A percentile compares a stretch with the other conserved stretches of the same genome.
Evolutionary conservation across 1,140 invertebrate species (phyloP).

Genomic region (Aleiodes sp.): DNA sequence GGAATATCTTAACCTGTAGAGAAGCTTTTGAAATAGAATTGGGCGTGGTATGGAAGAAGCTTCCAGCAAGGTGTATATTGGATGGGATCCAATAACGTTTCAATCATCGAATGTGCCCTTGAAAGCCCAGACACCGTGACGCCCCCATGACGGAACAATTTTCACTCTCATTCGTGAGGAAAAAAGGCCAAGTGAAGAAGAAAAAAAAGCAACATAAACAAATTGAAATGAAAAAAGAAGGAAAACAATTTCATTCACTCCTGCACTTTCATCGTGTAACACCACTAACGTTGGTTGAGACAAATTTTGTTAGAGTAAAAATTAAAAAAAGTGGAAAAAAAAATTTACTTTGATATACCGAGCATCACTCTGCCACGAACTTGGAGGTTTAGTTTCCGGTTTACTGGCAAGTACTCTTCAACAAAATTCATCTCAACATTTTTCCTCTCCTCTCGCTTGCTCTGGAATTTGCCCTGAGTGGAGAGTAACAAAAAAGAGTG

Average conservation of each 20-base stretch:
- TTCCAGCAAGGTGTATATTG: conserved; percentile 36
- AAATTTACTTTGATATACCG: too few species aligned
- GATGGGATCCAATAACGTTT: conserved; percentile 45
- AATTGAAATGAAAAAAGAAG: too few species aligned
- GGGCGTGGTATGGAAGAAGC: conserved; percentile 40
- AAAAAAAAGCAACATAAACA: too few species aligned
- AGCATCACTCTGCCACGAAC: too few species aligned
- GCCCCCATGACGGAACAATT: conserved; percentile 12
- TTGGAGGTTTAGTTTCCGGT: too few species aligned
- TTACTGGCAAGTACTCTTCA: background rate
- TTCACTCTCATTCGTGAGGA: background rate
- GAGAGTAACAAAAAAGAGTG: too few species aligned
- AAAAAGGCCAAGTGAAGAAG: too few species aligned
- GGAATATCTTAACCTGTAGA: background rate
- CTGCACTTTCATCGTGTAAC: too few species aligned
- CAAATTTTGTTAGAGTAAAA: too few species aligned
- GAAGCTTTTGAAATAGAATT: conserved; percentile 33
- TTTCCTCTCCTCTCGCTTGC: background rate
- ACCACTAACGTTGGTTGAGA: too few species aligned
- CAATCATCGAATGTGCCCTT: conserved; percentile 41
- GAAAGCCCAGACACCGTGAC: conserved; percentile 23
- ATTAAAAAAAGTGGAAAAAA: too few species aligned
- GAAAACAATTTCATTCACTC: too few species aligned
- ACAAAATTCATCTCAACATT: background rate
- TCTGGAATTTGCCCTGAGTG: background rate